Conservation (phyloP, 2,797 vertebrate genomes). For the Pantherophis vulpinus region DNA sequence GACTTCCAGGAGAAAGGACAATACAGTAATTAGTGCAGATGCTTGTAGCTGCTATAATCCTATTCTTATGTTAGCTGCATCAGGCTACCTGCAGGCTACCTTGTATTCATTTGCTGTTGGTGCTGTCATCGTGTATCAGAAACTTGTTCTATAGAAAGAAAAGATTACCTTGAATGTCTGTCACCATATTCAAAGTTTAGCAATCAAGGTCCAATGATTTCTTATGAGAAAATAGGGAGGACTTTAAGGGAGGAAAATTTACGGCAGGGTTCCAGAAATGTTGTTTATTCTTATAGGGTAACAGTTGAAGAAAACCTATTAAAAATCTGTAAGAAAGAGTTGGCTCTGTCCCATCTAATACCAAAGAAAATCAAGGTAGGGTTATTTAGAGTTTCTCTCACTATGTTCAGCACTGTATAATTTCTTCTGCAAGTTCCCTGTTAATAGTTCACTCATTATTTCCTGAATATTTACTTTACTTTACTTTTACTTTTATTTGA, state of each 20-base stretch:
- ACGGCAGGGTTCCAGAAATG: neutral
- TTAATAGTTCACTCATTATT: neutral
- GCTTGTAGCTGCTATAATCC: neutral
- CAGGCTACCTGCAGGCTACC: neutral
- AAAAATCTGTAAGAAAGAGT: neutral
- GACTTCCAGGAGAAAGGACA: neutral
- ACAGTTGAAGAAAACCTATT: neutral
- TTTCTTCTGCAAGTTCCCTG: neutral
- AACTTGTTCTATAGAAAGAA: neutral
- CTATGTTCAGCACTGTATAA: neutral
- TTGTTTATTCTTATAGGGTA: neutral
- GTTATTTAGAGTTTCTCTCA: neutral
- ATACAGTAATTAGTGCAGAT: neutral
- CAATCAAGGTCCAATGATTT: neutral
- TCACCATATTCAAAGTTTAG: neutral
- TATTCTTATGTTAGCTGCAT: neutral
- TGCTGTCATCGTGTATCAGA: neutral
- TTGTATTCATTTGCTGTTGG: neutral
- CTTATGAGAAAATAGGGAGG: neutral
- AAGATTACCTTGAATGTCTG: neutral
- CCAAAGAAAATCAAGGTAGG: neutral
- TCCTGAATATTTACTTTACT: neutral
- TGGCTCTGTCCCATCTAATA: neutral
- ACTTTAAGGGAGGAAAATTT: neutral
- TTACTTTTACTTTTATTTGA: too few species aligned